Percentiles rank a stretch among this genome's conserved stretches.
Conservation (phyloP, 1,140 invertebrate species). For the Myzus persicae region DNA sequence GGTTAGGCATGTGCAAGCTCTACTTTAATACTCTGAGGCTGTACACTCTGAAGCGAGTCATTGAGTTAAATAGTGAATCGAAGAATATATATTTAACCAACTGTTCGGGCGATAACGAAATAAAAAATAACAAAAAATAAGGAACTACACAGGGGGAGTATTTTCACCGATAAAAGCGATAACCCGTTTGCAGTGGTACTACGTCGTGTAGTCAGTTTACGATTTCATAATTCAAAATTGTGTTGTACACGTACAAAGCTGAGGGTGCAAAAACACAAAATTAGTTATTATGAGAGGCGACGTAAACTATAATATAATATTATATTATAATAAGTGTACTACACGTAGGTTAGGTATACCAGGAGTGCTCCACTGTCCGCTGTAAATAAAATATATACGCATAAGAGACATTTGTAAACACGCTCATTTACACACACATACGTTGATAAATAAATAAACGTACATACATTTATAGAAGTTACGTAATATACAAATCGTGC, state of each 20-base stretch:
- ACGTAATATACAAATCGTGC: conserved; percentile 44
- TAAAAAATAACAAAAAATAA: neutral
- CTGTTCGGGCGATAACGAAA: neutral
- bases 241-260: neutral
- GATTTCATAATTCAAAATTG: too few species aligned
- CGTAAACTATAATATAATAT: neutral
- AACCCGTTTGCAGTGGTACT: neutral
- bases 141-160: neutral
- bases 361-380: neutral
- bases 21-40: neutral
- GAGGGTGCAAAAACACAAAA: neutral
- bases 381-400: neutral
- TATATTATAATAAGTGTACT: neutral
- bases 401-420: neutral
- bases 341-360: neutral
- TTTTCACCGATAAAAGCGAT: neutral
- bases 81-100: neutral
- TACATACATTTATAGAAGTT: neutral
- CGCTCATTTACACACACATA: neutral
- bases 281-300: neutral
- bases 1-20: neutral
- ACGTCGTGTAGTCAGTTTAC: neutral
- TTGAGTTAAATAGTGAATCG: neutral
- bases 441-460: neutral
- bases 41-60: neutral